Evolutionary conservation across 2,888 invertebrate species (phyloP).

Genomic region (Isotomurus palustris): DNA sequence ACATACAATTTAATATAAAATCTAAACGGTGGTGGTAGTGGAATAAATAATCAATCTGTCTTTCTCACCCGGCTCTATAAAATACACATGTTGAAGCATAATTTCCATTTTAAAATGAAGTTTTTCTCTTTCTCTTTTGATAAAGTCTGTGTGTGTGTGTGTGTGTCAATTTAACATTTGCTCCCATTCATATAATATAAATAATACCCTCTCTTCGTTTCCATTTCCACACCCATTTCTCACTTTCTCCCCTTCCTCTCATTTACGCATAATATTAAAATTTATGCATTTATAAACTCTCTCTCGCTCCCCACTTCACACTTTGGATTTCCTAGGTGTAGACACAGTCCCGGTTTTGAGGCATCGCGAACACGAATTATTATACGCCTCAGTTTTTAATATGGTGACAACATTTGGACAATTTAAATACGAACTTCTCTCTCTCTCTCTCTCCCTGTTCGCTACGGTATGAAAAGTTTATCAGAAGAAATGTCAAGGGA

Average conservation of each 20-base stretch:
- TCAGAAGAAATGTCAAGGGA: not conserved
- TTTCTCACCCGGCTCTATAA: slow-evolving; percentile 22
- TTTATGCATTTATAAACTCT: slow-evolving; percentile 20
- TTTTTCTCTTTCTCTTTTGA: slow-evolving; percentile 16
- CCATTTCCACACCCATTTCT: slow-evolving; percentile 26
- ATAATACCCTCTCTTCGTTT: slow-evolving; percentile 18
- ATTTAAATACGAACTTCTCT: slow-evolving; percentile 19
- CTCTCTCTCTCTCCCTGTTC: not conserved
- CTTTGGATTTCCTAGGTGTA: not conserved
- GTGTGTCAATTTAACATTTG: slow-evolving; percentile 10
- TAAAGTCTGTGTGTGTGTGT: slow-evolving; percentile 10
- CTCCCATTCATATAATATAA: slow-evolving; percentile 7
- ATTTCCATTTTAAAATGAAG: slow-evolving; percentile 42
- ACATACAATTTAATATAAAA: no score
- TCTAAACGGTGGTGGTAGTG: no score
- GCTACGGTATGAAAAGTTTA: not conserved
- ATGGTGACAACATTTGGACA: slow-evolving; percentile 24
- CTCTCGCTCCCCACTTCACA: no score
- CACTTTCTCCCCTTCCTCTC: slow-evolving; percentile 2
- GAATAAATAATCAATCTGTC: slow-evolving; percentile 28
- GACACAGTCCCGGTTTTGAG: no score
- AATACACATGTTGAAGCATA: slow-evolving; percentile 21
- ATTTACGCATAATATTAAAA: slow-evolving; percentile 8
- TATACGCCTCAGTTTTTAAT: slow-evolving; percentile 13
- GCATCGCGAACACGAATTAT: no score